phyloP scores from a whole-genome alignment of 1,140 invertebrate genomes.

The Drosophila subobscura region DNA sequence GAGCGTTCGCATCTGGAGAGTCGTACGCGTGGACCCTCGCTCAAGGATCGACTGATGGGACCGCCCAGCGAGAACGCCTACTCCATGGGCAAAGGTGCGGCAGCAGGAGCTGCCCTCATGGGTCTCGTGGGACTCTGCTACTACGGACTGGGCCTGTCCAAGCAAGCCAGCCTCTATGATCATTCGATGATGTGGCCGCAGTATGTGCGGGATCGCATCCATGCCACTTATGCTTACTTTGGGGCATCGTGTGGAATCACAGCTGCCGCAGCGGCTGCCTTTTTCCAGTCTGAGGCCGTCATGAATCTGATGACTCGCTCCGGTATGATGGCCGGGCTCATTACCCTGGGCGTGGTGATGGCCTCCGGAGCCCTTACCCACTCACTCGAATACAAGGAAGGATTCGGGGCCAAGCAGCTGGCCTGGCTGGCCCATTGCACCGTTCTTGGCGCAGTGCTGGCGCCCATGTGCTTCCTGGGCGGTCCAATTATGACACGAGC shows the following conservation, averaged over 20 bases:
- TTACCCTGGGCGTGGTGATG: slow-evolving; percentile 93
- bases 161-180: slow-evolving; percentile 92
- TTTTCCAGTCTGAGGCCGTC: slow-evolving; percentile 91
- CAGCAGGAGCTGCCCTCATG: slow-evolving; percentile 93
- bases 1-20: slow-evolving; percentile 45
- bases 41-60: slow-evolving; percentile 77
- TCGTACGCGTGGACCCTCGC: slow-evolving; percentile 40
- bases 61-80: slow-evolving; percentile 87
- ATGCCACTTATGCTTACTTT: slow-evolving; percentile 97
- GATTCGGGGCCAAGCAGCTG: slow-evolving; percentile 95
- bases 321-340: slow-evolving; percentile 90
- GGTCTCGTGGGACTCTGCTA: slow-evolving; percentile 96
- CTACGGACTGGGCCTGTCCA: slow-evolving; percentile 95
- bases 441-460: slow-evolving; percentile 95
- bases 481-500: slow-evolving; percentile 94
- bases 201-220: slow-evolving; percentile 95
- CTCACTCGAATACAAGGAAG: slow-evolving; percentile 91
- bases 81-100: slow-evolving; percentile 92
- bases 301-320: slow-evolving; percentile 89
- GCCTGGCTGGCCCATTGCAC: slow-evolving; percentile 96
- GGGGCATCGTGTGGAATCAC: slow-evolving; percentile 93
- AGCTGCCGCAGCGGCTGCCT: slow-evolving; percentile 91
- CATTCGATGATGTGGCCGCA: slow-evolving; percentile 95
- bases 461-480: slow-evolving; percentile 96
- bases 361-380: slow-evolving; percentile 92